These are phyloP conservation scores for Zaprionus nigranus DNA, from an alignment of 1,140 invertebrate species.

Conservation along the genomic window DNA sequence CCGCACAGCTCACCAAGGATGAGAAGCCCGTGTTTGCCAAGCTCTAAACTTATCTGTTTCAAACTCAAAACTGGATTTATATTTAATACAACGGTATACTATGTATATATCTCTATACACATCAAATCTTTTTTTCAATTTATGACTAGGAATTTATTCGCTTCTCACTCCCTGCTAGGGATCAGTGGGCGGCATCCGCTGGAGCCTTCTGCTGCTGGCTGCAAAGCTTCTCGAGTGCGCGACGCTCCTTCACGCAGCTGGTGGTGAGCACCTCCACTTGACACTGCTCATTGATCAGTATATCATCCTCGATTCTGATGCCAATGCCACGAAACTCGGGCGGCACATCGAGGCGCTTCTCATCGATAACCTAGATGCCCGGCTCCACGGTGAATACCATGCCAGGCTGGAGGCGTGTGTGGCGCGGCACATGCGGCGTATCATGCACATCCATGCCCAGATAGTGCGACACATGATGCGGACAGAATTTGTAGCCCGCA, in stretches of 20 bases:
- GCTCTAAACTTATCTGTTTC: slow-evolving; percentile 84
- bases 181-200: not conserved
- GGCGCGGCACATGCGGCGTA: slow-evolving; percentile 90
- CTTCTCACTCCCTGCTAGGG: not conserved
- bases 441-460: slow-evolving; percentile 99
- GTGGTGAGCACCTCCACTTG: slow-evolving; percentile 88
- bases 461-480: slow-evolving; percentile 98
- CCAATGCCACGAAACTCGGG: slow-evolving; percentile 95
- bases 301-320: slow-evolving; percentile 98
- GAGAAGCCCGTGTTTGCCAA: slow-evolving; percentile 89
- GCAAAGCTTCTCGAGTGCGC: slow-evolving; percentile 69
- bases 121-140: not conserved
- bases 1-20: slow-evolving; percentile 90
- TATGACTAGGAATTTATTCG: slow-evolving; percentile 65
- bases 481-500: slow-evolving; percentile 93
- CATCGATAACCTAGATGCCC: slow-evolving; percentile 92
- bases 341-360: slow-evolving; percentile 89
- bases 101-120: not conserved
- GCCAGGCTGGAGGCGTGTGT: slow-evolving; percentile 89
- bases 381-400: slow-evolving; percentile 99
- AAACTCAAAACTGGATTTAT: not conserved
- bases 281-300: slow-evolving; percentile 90
- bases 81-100: not conserved
- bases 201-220: slow-evolving; percentile 11
- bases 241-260: slow-evolving; percentile 91